These are phyloP conservation scores for Hippopotamus amphibius DNA, from an alignment of 2,113 vertebrate genomes.

Conservation along the genomic window DNA sequence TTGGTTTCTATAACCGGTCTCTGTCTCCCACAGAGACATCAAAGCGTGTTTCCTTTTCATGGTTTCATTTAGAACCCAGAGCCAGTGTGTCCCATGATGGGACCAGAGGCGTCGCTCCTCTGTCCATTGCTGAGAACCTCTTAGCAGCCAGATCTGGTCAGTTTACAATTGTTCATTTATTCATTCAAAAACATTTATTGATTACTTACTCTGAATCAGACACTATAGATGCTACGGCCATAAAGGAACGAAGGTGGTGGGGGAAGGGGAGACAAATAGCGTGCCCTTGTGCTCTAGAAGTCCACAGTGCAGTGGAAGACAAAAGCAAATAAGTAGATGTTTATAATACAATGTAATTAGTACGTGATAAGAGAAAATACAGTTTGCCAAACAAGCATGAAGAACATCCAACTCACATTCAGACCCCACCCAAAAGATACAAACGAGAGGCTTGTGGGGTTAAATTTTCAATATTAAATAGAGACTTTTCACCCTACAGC, in stretches of 20 bases:
- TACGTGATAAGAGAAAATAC: neutral
- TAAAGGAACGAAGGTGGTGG: neutral
- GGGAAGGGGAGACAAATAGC: neutral
- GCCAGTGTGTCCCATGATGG: neutral
- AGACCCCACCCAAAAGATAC: neutral
- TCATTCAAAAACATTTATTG: neutral
- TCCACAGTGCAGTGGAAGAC: neutral
- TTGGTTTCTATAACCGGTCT: neutral
- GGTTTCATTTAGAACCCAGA: neutral
- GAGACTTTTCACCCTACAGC: neutral
- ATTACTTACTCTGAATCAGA: neutral
- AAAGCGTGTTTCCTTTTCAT: neutral
- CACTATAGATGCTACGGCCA: neutral
- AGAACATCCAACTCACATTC: neutral
- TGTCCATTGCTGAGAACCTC: neutral
- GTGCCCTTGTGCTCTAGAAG: neutral
- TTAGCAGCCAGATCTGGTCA: neutral
- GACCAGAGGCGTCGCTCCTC: neutral
- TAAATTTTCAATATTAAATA: neutral
- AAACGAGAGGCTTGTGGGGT: neutral
- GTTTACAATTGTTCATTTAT: neutral
- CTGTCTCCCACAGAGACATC: neutral
- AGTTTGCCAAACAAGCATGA: neutral
- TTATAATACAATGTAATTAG: neutral
- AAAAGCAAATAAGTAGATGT: neutral